These are phyloP conservation scores for Podiceps cristatus DNA, from an alignment of 2,113 vertebrate species.

Conservation along the genomic window DNA sequence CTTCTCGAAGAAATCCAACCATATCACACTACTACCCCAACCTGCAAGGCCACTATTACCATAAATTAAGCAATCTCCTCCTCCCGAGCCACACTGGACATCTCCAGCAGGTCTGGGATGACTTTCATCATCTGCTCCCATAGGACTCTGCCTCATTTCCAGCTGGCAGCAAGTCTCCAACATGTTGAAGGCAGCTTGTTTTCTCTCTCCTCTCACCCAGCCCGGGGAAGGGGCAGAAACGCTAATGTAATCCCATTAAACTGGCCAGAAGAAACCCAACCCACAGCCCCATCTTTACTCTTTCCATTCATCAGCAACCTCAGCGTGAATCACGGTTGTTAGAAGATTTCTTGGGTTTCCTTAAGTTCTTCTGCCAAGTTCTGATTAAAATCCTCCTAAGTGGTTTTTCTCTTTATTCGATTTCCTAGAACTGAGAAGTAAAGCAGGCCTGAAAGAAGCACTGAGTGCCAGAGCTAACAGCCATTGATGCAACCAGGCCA, in stretches of 20 bases:
- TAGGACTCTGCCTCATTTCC: neutral
- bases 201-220: neutral
- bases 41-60: neutral
- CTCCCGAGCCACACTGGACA: neutral
- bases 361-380: slow-evolving; percentile 54
- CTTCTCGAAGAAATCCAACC: neutral
- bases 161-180: neutral
- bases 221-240: neutral
- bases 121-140: neutral
- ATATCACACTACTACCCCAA: rapidly evolving
- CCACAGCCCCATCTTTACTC: neutral
- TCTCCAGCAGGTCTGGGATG: neutral
- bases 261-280: neutral
- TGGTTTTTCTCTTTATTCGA: slow-evolving; percentile 22
- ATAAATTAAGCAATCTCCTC: neutral
- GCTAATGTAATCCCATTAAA: slow-evolving; percentile 4
- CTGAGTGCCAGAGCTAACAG: neutral
- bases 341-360: slow-evolving; percentile 34
- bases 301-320: neutral
- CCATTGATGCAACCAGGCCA: neutral
- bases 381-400: slow-evolving; percentile 53
- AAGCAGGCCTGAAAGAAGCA: neutral
- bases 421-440: slow-evolving; percentile 40
- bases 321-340: neutral
- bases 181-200: neutral